Conservation (phyloP, 2,797 vertebrate species). For the Xiphorhynchus erythropygius region DNA sequence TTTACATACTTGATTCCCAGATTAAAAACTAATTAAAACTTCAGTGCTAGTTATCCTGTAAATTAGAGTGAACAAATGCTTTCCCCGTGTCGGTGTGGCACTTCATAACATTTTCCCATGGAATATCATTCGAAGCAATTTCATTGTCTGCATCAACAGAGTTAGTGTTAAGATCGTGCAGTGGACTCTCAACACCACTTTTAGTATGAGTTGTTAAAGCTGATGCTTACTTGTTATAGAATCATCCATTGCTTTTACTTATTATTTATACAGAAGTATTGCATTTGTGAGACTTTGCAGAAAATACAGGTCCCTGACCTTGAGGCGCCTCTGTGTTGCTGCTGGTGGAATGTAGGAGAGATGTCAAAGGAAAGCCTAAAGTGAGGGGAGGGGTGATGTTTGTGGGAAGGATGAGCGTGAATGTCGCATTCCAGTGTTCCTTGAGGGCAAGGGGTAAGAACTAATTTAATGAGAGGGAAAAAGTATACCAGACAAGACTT, state of each 20-base stretch:
- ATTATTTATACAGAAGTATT: neutral
- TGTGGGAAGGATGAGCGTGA: neutral
- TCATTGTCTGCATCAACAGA: neutral
- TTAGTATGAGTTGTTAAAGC: neutral
- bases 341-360: neutral
- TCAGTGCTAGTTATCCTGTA: neutral
- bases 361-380: neutral
- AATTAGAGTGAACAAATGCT: neutral
- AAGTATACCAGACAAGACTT: neutral
- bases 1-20: neutral
- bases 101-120: rapidly evolving
- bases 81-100: neutral
- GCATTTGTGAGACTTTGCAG: neutral
- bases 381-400: neutral
- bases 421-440: neutral
- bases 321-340: neutral
- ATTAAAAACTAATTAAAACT: neutral
- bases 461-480: neutral
- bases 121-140: neutral
- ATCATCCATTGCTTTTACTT: neutral
- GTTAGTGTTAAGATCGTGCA: neutral
- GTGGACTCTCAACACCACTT: neutral
- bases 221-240: neutral
- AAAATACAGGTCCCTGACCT: neutral
- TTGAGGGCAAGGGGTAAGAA: neutral